Conservation (phyloP, 2,113 vertebrate genomes). For the Thomomys bottae region DNA sequence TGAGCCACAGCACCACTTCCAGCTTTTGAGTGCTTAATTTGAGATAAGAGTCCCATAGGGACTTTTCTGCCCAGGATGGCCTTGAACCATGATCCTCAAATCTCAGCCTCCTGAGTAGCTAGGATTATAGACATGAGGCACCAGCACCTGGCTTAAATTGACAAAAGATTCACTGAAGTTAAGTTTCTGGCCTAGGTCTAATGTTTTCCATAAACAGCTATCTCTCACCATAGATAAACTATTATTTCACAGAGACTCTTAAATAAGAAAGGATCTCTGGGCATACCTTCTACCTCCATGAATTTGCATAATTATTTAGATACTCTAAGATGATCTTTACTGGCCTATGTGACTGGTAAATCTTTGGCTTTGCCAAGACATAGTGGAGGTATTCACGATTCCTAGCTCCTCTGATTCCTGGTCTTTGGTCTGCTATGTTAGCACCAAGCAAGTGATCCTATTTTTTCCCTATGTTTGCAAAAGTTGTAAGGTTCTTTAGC, state of each 20-base stretch:
- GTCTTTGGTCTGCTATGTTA: neutral
- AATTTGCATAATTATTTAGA: neutral
- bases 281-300: neutral
- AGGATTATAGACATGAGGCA: no score
- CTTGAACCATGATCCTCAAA: no score
- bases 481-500: neutral
- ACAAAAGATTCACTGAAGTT: no score
- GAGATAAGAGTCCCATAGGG: no score
- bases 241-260: neutral
- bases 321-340: constrained; percentile 1
- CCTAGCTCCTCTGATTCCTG: neutral
- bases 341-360: neutral
- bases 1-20: no score
- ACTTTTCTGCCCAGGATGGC: no score
- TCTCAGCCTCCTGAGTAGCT: no score
- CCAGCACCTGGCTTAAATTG: no score
- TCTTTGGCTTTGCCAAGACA: neutral
- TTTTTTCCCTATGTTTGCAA: neutral
- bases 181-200: neutral
- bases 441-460: neutral
- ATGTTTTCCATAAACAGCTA: constrained; percentile 25
- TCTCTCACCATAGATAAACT: neutral
- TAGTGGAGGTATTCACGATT: neutral
- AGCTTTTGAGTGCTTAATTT: no score
- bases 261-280: neutral